Percentiles rank a stretch among this genome's conserved stretches.
These are phyloP conservation scores for Tinamus guttatus DNA, from an alignment of 2,113 vertebrate species.

Conservation along the genomic window DNA sequence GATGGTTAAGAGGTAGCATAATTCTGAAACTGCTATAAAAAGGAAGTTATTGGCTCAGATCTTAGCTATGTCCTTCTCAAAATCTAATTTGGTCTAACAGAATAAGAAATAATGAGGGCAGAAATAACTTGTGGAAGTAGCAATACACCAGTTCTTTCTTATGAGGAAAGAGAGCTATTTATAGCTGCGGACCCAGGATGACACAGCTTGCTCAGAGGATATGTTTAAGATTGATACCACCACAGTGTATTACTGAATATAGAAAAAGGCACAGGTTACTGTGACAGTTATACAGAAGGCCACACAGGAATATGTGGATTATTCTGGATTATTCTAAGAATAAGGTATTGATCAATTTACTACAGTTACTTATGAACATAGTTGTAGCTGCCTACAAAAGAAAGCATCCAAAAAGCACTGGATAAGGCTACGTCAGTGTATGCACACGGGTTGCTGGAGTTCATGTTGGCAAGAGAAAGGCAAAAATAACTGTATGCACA, in stretches of 20 bases:
- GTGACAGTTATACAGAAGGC: rapidly evolving
- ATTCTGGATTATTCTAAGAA: neutral
- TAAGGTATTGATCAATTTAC: neutral
- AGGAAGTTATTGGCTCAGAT: neutral
- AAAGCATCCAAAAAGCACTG: neutral
- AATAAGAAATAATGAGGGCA: neutral
- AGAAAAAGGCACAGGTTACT: neutral
- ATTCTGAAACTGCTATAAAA: neutral
- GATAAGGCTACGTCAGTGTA: neutral
- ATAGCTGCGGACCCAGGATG: neutral
- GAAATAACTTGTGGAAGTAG: neutral
- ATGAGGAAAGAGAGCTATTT: neutral
- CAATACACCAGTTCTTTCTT: neutral
- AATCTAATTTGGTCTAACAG: neutral
- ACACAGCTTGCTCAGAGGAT: neutral
- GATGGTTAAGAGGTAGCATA: neutral
- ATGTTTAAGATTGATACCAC: neutral
- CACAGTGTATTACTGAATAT: neutral
- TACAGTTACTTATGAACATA: neutral
- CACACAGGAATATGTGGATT: neutral
- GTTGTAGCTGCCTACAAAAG: neutral
- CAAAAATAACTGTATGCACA: rapidly evolving
- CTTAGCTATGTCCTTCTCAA: neutral
- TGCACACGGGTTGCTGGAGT: rapidly evolving
- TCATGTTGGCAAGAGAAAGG: neutral